phyloP scores from a whole-genome alignment of 2,797 vertebrate genomes.

The Diplodus sargus region DNA sequence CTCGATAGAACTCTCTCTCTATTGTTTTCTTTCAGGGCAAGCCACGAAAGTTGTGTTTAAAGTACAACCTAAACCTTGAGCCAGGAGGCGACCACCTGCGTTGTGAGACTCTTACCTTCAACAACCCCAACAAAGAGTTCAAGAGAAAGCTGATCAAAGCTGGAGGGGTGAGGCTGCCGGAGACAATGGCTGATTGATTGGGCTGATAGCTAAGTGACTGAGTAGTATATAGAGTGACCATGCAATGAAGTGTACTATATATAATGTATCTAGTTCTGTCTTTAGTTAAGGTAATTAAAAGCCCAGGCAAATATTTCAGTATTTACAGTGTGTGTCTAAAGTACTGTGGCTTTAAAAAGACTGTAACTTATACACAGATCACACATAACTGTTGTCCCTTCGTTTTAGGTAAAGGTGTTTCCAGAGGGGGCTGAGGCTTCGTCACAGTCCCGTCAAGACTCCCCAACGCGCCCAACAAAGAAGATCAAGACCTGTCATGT shows the following conservation, averaged over 20 bases:
- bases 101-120: conserved; percentile 90
- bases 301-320: too few species aligned
- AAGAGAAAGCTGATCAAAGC: conserved; percentile 91
- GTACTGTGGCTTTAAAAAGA: too few species aligned
- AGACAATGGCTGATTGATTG: not conserved
- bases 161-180: conserved; percentile 88
- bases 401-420: not conserved
- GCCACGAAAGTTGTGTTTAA: conserved; percentile 88
- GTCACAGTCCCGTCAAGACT: not conserved
- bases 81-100: conserved; percentile 93
- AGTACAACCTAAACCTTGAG: conserved; percentile 92
- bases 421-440: not conserved
- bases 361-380: not conserved
- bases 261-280: too few species aligned
- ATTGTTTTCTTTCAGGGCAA: conserved; percentile 85
- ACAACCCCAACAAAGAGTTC: conserved; percentile 93
- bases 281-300: too few species aligned
- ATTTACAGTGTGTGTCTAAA: too few species aligned
- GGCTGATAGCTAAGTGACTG: not conserved
- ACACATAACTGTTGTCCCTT: not conserved
- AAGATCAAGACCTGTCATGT: conserved; percentile 7
- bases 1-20: not conserved
- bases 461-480: too few species aligned
- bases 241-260: too few species aligned
- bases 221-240: too few species aligned